Evolutionary conservation across 2,888 invertebrate genomes (phyloP), one percentile per base, ranked within the genome.

Genomic region (Hecatera dysodea): DNA sequence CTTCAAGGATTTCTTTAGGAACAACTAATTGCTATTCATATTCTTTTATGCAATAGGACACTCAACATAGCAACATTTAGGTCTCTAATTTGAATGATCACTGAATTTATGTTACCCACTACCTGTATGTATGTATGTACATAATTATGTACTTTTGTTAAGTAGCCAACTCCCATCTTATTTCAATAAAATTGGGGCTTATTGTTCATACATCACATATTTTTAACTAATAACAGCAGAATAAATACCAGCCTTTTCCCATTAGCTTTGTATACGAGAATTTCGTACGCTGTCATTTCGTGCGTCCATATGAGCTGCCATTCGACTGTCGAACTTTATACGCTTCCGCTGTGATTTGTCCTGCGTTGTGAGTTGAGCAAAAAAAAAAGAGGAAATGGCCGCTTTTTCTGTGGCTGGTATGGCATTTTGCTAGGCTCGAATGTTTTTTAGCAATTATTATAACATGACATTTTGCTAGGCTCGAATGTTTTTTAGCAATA

Each of bases 261-360:
- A 65, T 67, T 67, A 72, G 55, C 44, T 76, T 62, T 50, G 67
- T 67, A 27, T 22, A 56, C 50, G 46, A 44, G 52, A 70, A 55
- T 11, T 65, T 64, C 57, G 57, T 57, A 50, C 50, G 36, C 70
- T 64, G 75, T 70, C 64, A 80, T 72, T 74, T 67, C n/a, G 7
- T 56, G 52, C 48, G 29, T 52, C 12, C 53, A 50, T 59, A 67
- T 62, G 57, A 61, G 48, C 71, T 44, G 48, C n/a, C 59, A 77
- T 68, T 61, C 61, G 48, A 17, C 33, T 69, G 68, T 66, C 71
- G 27, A 64, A 82, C 60, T 76, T 75, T 59, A 42, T 62, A 19
- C 44, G 33, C 52, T 48, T 48, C 59, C 27, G 48, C 63, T 63
- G 62, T 72, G 81, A 65, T 80, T 76, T 80, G 67, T 76, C 72